Evolutionary conservation across 2,797 vertebrate genomes (phyloP).

Genomic region (Merluccius polli): DNA sequence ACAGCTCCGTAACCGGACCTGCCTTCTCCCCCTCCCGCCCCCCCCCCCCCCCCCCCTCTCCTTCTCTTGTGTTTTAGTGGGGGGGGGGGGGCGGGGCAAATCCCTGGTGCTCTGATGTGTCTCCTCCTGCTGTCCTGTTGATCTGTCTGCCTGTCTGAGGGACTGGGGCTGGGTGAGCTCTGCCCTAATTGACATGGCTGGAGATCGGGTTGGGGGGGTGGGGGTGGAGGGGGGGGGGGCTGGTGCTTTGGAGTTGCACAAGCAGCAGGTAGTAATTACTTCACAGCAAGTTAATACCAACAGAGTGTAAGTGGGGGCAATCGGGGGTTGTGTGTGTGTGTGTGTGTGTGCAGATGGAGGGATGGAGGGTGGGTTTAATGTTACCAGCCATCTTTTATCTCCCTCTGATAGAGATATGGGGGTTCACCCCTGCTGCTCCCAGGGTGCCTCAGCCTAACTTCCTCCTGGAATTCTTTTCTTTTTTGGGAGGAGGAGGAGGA

Average conservation of each 20-base stretch:
- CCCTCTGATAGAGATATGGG: conserved; percentile 47
- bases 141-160: conserved; percentile 59
- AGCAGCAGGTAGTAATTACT: conserved; percentile 81
- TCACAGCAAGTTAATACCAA: conserved; percentile 78
- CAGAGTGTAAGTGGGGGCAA: conserved; percentile 33
- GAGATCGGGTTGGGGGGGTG: conserved; percentile 39
- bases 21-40: conserved; percentile 46
- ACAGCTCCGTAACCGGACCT: conserved; percentile 51
- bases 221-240: background rate
- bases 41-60: conserved; percentile 32
- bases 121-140: conserved; percentile 57
- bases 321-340: conserved; percentile 3
- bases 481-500: background rate
- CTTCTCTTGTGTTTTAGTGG: conserved; percentile 37
- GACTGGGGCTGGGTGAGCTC: conserved; percentile 27
- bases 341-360: conserved; percentile 4
- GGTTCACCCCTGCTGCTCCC: conserved; percentile 33
- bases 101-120: conserved; percentile 53
- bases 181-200: conserved; percentile 57
- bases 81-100: conserved; percentile 24
- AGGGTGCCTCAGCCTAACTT: conserved; percentile 22
- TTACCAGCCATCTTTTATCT: conserved; percentile 63
- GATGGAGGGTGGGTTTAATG: conserved; percentile 33
- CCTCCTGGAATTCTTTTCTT: conserved; percentile 47
- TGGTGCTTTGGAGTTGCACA: conserved; percentile 37